A percentile compares a stretch with the other conserved stretches of the same genome.
Evolutionary conservation across 2,888 invertebrate species (phyloP).

Genomic region (Limnephilus rhombicus): DNA sequence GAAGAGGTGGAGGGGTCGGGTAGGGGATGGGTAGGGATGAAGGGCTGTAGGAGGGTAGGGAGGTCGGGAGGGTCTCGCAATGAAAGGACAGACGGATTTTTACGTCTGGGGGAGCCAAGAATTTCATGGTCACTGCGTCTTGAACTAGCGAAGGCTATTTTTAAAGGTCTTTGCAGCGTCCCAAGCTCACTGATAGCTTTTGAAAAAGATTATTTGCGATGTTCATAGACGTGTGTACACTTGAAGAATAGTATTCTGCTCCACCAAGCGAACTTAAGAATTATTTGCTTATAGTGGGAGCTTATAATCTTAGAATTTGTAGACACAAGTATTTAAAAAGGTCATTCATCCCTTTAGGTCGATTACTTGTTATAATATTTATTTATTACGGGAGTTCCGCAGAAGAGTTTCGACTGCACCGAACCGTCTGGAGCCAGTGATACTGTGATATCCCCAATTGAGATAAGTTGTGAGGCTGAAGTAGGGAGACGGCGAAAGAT

Average conservation of each 20-base stretch:
- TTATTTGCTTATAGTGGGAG: neutral
- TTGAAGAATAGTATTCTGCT: neutral
- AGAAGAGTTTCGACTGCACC: too few species aligned
- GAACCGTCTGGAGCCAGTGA: too few species aligned
- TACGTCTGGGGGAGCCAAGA: conserved; percentile 37
- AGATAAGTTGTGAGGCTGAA: too few species aligned
- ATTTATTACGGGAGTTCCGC: too few species aligned
- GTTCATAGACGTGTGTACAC: neutral
- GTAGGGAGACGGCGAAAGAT: too few species aligned
- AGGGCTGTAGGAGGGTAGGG: neutral
- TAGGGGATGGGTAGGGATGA: neutral
- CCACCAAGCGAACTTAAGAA: neutral
- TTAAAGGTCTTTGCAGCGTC: neutral
- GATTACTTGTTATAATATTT: too few species aligned
- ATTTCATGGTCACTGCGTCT: conserved; percentile 57
- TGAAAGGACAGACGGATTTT: conserved; percentile 44
- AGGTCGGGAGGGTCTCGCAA: conserved; percentile 10
- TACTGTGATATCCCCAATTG: too few species aligned
- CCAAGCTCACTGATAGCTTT: conserved; percentile 12
- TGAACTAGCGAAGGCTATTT: conserved; percentile 37
- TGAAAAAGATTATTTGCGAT: neutral
- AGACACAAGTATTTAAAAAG: too few species aligned
- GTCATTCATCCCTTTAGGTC: too few species aligned
- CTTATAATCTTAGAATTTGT: neutral
- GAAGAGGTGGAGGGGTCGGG: neutral